Percentiles rank a stretch among this genome's conserved stretches.
Conservation (phyloP, 2,888 invertebrate species). For the Rambutsinella grinnellia region DNA sequence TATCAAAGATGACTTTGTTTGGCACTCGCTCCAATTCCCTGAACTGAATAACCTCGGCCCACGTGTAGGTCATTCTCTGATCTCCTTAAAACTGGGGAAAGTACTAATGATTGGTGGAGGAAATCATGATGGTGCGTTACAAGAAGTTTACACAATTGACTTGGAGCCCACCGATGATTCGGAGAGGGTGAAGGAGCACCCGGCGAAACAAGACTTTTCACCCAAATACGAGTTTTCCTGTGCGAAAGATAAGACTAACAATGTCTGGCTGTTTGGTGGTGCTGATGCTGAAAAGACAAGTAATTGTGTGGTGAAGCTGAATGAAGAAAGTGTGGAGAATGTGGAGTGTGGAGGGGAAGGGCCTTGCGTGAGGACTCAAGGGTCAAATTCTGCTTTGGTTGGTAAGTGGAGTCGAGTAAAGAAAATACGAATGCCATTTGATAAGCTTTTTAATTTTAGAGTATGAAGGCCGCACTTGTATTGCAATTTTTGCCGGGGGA, state of each 20-base stretch:
- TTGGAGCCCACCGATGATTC: conserved; percentile 12
- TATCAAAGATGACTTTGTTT: conserved; percentile 6
- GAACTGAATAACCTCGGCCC: conserved; percentile 19
- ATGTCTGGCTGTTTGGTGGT: conserved; percentile 51
- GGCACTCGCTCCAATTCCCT: conserved; percentile 22
- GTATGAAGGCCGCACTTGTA: conserved; percentile 21
- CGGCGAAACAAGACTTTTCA: conserved; percentile 23
- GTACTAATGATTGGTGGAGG: conserved; percentile 45
- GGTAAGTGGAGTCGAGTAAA: conserved; percentile 22
- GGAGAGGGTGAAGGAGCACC: conserved; percentile 7
- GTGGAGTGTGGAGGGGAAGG: background rate
- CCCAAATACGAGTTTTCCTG: conserved; percentile 42
- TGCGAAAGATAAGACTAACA: background rate
- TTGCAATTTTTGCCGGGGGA: conserved; percentile 57
- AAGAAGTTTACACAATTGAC: conserved; percentile 25
- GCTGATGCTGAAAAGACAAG: conserved; percentile 25
- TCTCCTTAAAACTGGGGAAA: background rate
- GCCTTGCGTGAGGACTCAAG: conserved; percentile 46
- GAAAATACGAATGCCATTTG: background rate
- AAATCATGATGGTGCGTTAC: conserved; percentile 38
- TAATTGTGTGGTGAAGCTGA: conserved; percentile 22
- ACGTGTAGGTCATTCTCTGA: conserved; percentile 39
- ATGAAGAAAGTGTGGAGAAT: background rate
- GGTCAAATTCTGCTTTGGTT: conserved; percentile 33
- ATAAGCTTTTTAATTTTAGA: background rate